These are phyloP conservation scores for Ameiurus melas DNA, from an alignment of 2,113 vertebrate species.

Conservation along the genomic window DNA sequence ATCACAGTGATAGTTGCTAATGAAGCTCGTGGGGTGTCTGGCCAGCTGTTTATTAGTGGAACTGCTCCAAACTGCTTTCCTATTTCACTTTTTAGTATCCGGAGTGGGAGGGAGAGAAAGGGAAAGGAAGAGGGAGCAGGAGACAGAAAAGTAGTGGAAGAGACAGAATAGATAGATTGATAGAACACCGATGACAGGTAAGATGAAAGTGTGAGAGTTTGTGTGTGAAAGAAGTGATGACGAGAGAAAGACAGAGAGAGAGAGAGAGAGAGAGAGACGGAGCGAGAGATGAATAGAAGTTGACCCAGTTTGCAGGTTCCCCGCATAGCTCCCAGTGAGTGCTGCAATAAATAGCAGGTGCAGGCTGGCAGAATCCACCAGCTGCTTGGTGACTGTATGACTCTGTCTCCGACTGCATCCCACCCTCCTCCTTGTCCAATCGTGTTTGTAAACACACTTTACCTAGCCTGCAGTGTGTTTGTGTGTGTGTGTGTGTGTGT, in stretches of 20 bases:
- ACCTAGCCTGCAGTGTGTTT: slow-evolving; percentile 25
- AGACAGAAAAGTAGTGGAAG: slow-evolving; percentile 27
- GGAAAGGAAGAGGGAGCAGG: not conserved
- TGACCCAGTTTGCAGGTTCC: slow-evolving; percentile 75
- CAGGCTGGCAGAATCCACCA: slow-evolving; percentile 66
- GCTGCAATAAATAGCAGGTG: slow-evolving; percentile 74
- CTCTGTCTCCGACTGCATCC: slow-evolving; percentile 25
- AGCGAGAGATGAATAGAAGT: slow-evolving; percentile 60
- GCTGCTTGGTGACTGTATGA: slow-evolving; percentile 67
- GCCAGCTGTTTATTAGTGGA: slow-evolving; percentile 59
- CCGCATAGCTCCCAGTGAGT: slow-evolving; percentile 67
- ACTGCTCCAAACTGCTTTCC: slow-evolving; percentile 19
- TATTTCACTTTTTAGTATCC: slow-evolving; percentile 18
- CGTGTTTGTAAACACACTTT: slow-evolving; percentile 25
- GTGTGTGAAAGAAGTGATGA: slow-evolving; percentile 42
- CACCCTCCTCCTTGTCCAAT: slow-evolving; percentile 45
- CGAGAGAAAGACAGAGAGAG: slow-evolving; percentile 12
- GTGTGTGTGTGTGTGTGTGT: too few species aligned
- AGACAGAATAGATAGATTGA: slow-evolving; percentile 29
- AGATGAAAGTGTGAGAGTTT: slow-evolving; percentile 46
- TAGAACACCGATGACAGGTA: slow-evolving; percentile 38
- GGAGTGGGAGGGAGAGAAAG: not conserved
- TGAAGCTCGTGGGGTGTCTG: slow-evolving; percentile 63
- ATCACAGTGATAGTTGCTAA: slow-evolving; percentile 65
- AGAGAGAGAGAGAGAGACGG: slow-evolving; percentile 49